Base-by-base conservation (phyloP, 2,888 invertebrate genomes). In the Mylabris sibirica region DNA sequence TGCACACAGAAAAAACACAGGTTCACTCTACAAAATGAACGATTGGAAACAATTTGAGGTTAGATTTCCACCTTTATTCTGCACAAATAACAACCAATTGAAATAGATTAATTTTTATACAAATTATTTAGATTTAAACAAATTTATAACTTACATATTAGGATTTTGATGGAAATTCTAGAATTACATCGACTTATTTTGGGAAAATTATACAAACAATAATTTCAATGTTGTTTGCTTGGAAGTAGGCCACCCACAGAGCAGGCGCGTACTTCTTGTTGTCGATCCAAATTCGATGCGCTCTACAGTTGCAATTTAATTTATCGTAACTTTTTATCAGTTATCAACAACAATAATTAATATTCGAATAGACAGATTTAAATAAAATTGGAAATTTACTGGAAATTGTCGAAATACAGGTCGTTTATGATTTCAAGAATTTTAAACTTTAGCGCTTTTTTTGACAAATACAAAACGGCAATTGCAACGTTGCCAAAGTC, bases 241-340 rank as follows among this genome's bases (percentile, higher is more conserved):
- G 20, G 1, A 53, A 8, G 22, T 75, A 77, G 72, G 75, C 78
- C 75, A 78, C 78, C 74, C 69, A 76, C 73, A 66, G 75, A 72
- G 77, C 77, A 78, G 8, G 77, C 76, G 76, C 76, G 68, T 64
- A 65, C 26, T 64, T 65, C 65, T 65, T 69, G 74, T 73, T 63
- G 66, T 61, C 67, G 63, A 67, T 71, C 71, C 64, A 38, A 24
- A 9, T 14, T 38, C 41, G 20, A 63, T 67, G 68, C 59, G 44
- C 49, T 35, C 17, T 30, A 8, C 12, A 14, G 12, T 0, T 12
- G 3, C 14, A 12, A 38, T 60, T 65, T 14, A 24, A 30, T 65
- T 59, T n/a, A 11, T 12, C 11, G 11, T 38, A 12, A 38, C n/a
- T 38, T 14, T 12, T 12, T 38, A 38, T 11, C 12, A 38, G 11